A percentile compares a stretch with the other conserved stretches of the same genome.
phyloP scores from a whole-genome alignment of 2,113 vertebrate species.

The Ameiurus melas region DNA sequence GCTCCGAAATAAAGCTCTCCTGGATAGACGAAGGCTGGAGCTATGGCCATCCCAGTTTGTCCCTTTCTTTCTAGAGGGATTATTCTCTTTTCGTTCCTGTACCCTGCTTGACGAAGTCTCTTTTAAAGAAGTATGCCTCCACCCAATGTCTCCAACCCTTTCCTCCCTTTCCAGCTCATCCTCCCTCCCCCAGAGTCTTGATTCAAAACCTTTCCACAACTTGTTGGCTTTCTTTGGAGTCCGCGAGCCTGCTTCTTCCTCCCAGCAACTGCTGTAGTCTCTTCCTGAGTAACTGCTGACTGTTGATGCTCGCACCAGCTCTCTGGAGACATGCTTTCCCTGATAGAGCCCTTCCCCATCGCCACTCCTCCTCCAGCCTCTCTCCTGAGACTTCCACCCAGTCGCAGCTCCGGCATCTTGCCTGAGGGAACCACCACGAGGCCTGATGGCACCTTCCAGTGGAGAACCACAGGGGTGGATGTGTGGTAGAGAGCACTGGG shows the following conservation, averaged over 20 bases:
- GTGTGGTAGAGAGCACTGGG: slow-evolving; percentile 76
- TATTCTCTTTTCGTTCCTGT: slow-evolving; percentile 61
- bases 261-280: slow-evolving; percentile 66
- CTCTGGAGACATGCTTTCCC: slow-evolving; percentile 76
- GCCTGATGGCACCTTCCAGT: slow-evolving; percentile 61
- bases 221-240: slow-evolving; percentile 60
- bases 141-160: slow-evolving; percentile 63
- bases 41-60: slow-evolving; percentile 68
- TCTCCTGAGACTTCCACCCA: slow-evolving; percentile 57
- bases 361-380: slow-evolving; percentile 57
- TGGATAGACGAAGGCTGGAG: slow-evolving; percentile 68
- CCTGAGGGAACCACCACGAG: slow-evolving; percentile 71
- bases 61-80: slow-evolving; percentile 62
- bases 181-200: slow-evolving; percentile 69
- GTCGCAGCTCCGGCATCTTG: slow-evolving; percentile 60
- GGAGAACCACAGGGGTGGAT: slow-evolving; percentile 62
- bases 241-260: slow-evolving; percentile 43
- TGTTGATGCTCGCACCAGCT: slow-evolving; percentile 73
- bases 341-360: slow-evolving; percentile 75
- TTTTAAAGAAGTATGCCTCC: slow-evolving; percentile 63
- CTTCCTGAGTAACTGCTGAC: slow-evolving; percentile 70
- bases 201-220: slow-evolving; percentile 71
- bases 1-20: slow-evolving; percentile 71
- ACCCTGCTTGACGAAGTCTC: slow-evolving; percentile 54
- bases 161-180: slow-evolving; percentile 62